These are phyloP conservation scores for Margaritifera margaritifera DNA, from an alignment of 2,888 invertebrate species.

Conservation along the genomic window DNA sequence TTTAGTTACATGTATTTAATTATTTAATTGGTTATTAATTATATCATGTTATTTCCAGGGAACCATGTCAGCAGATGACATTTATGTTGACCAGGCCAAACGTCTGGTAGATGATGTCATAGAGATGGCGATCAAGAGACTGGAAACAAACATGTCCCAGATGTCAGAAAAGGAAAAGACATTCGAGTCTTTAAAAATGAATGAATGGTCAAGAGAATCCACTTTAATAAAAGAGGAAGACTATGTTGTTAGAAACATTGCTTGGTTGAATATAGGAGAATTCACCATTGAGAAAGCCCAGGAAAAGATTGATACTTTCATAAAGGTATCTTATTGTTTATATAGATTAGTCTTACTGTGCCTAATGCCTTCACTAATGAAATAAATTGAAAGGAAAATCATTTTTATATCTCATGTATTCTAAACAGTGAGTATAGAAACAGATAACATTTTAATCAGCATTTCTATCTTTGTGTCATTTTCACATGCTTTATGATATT, in stretches of 20 bases:
- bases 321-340: conserved; percentile 54
- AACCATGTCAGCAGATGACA: conserved; percentile 40
- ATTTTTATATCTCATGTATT: too few species aligned
- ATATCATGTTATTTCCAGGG: not conserved
- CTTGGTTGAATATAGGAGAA: conserved; percentile 69
- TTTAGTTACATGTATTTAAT: not conserved
- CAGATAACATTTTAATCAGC: not conserved
- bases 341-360: too few species aligned
- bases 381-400: too few species aligned
- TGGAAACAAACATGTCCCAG: conserved; percentile 56
- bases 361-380: too few species aligned
- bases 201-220: conserved; percentile 50
- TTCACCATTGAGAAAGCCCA: conserved; percentile 64
- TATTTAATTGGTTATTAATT: not conserved
- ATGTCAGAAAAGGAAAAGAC: conserved; percentile 61
- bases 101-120: conserved; percentile 66
- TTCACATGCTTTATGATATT: too few species aligned
- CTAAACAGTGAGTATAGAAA: too few species aligned
- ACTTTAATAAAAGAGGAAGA: conserved; percentile 57
- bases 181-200: conserved; percentile 57
- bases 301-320: conserved; percentile 69
- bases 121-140: conserved; percentile 60
- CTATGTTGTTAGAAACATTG: conserved; percentile 66
- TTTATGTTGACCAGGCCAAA: conserved; percentile 60
- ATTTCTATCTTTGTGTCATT: too few species aligned